These are phyloP conservation scores for Botrylloides violaceus DNA, from an alignment of 23 tunicate species.

Conservation along the genomic window DNA sequence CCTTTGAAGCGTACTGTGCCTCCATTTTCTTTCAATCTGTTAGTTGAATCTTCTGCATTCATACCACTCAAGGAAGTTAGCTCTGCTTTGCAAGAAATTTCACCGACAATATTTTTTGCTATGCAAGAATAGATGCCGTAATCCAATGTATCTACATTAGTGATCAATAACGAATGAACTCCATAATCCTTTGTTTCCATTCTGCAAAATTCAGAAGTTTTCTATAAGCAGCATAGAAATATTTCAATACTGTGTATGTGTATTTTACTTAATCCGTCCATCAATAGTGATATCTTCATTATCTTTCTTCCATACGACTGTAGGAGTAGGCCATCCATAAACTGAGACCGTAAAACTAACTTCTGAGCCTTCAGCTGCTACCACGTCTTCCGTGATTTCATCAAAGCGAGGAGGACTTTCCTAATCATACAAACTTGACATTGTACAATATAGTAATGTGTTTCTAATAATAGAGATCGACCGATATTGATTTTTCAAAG, in stretches of 20 bases:
- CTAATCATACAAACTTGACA: too few relatives aligned
- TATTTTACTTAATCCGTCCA: slow-evolving; percentile 4
- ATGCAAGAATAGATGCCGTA: slow-evolving; percentile 31
- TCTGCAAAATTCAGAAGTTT: too few relatives aligned
- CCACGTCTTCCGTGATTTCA: slow-evolving; percentile 29
- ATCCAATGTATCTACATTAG: not conserved
- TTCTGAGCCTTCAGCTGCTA: not conserved
- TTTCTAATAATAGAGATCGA: too few relatives aligned
- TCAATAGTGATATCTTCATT: not conserved
- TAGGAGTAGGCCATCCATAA: slow-evolving; percentile 20
- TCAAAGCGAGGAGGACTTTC: slow-evolving; percentile 29
- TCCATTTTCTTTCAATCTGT: too few relatives aligned
- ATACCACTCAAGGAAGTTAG: too few relatives aligned
- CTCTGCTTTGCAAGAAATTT: slow-evolving; percentile 36
- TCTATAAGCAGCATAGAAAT: too few relatives aligned
- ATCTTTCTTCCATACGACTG: slow-evolving; percentile 24
- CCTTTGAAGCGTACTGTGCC: too few relatives aligned
- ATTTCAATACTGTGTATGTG: not conserved
- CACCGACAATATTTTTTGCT: slow-evolving; percentile 15
- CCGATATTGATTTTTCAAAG: too few relatives aligned
- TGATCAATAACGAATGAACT: not conserved
- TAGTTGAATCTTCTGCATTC: too few relatives aligned
- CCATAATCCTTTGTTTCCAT: slow-evolving; percentile 16
- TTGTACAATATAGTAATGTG: too few relatives aligned
- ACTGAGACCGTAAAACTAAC: slow-evolving; percentile 28